These are phyloP conservation scores for Bos indicus DNA, from an alignment of 2,113 vertebrate species.

Conservation along the genomic window DNA sequence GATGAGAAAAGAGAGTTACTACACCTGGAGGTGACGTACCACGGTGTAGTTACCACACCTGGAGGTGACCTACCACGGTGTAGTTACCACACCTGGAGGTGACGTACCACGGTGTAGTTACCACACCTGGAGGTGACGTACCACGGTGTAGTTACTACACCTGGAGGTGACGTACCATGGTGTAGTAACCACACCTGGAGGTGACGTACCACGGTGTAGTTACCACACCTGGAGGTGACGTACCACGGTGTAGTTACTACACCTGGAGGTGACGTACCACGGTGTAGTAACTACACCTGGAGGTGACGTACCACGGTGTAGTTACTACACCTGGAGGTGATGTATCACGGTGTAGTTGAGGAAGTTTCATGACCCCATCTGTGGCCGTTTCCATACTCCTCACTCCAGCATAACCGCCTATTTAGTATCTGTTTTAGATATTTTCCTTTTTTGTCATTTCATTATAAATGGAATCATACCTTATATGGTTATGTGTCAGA, in stretches of 20 bases:
- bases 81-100: background rate
- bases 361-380: background rate
- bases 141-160: background rate
- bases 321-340: background rate
- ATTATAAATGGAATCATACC: background rate
- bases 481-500: background rate
- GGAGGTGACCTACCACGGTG: too few relatives aligned
- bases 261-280: background rate
- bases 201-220: too few relatives aligned
- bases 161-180: background rate
- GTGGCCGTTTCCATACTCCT: background rate
- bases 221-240: background rate
- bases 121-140: background rate
- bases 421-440: background rate
- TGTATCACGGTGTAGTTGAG: background rate
- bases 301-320: too few relatives aligned
- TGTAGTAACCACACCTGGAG: background rate
- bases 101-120: too few relatives aligned
- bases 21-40: background rate
- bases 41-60: background rate
- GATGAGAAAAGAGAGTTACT: background rate
- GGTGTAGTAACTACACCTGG: background rate
- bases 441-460: background rate
- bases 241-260: background rate
- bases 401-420: accelerated